Base-by-base conservation (phyloP, 2,797 vertebrate genomes). In the Periophthalmus magnuspinnatus region DNA sequence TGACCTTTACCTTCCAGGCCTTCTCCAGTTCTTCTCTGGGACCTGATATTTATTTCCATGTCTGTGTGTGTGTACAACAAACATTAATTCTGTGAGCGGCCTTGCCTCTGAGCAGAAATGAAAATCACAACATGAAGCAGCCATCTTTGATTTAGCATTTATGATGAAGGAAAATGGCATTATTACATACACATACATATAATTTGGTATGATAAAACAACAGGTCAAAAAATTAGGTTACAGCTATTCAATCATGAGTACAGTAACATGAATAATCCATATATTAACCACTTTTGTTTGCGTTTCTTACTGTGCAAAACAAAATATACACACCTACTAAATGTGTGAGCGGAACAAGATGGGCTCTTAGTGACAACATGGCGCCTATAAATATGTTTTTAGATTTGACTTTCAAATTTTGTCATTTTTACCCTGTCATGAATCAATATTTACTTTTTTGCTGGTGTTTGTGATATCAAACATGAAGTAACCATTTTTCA, bases 241-340 rank as follows among this genome's bases (percentile, higher is more conserved):
- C 82, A 90, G 77, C 80, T 88, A 90, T 83, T 84, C 77, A 90
- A 87, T 91, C 79, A 86, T 81, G 81, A 89, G 79, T 88, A 91
- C 89, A 91, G 85, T 84, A 86, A 90, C 85, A 89, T 83, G 84
- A 89, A 89, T 82, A 84, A 87, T 88, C 79, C 86, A 92, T 91
- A 92, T 93, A 92, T 93, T 91, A 90, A 90, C 81, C 82, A 89
- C 52, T 86, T 89, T 89, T 82, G 79, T 87, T 91, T 90, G 90
- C 88, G 87, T 65, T 90, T 88, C 84, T 90, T 89, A 89, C 76
- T 81, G 91, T 91, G 88, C 88, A 91, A 90, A 91, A 90, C 88
- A 87, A 88, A 90, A 92, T 89, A 85, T 86, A 92, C 86, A 91
- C 70, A 89, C 76, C 86, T 88, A 91, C 76, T 91, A 86, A 88